phyloP scores from a whole-genome alignment of 2,113 vertebrate species.

The Trematomus loennbergii region DNA sequence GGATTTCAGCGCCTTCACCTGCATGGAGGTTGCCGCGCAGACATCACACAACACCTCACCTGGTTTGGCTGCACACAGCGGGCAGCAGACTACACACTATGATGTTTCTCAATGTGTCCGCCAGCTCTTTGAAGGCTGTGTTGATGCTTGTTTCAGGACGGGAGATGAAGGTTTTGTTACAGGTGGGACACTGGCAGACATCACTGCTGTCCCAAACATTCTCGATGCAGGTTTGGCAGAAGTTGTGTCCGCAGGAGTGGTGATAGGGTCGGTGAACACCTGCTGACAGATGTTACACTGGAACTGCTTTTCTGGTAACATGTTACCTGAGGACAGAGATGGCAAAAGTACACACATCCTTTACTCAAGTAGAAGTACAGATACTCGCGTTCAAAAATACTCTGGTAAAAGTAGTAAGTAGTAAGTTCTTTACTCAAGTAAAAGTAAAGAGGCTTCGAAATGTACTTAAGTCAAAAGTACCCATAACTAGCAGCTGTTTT shows the following conservation, averaged over 20 bases:
- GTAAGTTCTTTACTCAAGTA: too few relatives aligned
- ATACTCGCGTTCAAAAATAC: too few relatives aligned
- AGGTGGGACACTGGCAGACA: slow-evolving; percentile 65
- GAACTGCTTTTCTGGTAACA: slow-evolving; percentile 69
- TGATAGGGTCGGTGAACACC: slow-evolving; percentile 73
- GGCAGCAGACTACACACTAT: neutral
- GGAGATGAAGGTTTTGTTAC: slow-evolving; percentile 43
- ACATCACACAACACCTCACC: slow-evolving; percentile 92
- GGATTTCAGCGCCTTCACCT: slow-evolving; percentile 89
- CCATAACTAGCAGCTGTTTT: too few relatives aligned
- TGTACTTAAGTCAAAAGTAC: too few relatives aligned
- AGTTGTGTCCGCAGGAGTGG: slow-evolving; percentile 80
- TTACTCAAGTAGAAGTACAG: too few relatives aligned
- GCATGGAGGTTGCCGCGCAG: slow-evolving; percentile 83
- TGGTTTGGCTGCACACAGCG: slow-evolving; percentile 5
- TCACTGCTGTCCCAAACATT: slow-evolving; percentile 54
- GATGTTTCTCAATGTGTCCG: slow-evolving; percentile 63
- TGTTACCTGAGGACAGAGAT: neutral
- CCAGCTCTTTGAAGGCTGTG: slow-evolving; percentile 74
- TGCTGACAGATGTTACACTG: slow-evolving; percentile 73
- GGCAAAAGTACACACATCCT: too few relatives aligned
- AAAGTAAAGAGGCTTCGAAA: too few relatives aligned
- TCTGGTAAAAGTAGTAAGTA: too few relatives aligned
- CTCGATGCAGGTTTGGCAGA: slow-evolving; percentile 75
- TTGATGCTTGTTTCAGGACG: slow-evolving; percentile 75